These are phyloP conservation scores for Magallana gigas DNA, from an alignment of 1,140 invertebrate genomes.

Conservation along the genomic window DNA sequence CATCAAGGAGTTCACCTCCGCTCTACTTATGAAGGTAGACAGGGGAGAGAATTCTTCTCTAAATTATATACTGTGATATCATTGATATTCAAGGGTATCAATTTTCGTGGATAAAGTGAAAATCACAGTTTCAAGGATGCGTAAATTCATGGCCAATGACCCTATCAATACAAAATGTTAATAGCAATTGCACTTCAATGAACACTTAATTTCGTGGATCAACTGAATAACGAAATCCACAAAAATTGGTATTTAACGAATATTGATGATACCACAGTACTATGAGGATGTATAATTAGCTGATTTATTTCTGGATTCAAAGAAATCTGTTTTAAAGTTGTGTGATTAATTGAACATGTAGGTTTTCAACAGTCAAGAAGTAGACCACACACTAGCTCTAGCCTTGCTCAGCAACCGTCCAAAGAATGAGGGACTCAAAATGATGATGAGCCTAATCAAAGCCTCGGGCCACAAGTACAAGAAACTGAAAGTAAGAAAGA, in stretches of 20 bases:
- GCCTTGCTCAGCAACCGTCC: slow-evolving; percentile 60
- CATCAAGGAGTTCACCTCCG: slow-evolving; percentile 56
- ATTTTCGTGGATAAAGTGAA: no score
- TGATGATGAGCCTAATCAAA: slow-evolving; percentile 64
- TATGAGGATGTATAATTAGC: background rate
- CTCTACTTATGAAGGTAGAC: slow-evolving; percentile 60
- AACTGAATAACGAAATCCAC: no score
- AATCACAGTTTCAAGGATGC: no score
- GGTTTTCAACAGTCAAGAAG: slow-evolving; percentile 65
- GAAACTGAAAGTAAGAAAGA: slow-evolving; percentile 64
- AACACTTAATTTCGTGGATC: no score
- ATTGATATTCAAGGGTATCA: no score
- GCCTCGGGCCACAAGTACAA: slow-evolving; percentile 68
- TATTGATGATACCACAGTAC: no score
- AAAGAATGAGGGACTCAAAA: slow-evolving; percentile 61
- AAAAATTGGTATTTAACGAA: no score
- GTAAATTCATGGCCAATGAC: no score
- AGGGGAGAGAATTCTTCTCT: background rate
- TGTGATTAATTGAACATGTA: slow-evolving; percentile 50
- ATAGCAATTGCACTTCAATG: no score
- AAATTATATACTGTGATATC: no score
- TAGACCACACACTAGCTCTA: slow-evolving; percentile 66
- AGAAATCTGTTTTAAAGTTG: background rate
- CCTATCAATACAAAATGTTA: no score
- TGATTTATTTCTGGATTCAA: no score